These are phyloP conservation scores for Dicrostonyx torquatus DNA, from an alignment of 2,797 vertebrate species.

Conservation along the genomic window DNA sequence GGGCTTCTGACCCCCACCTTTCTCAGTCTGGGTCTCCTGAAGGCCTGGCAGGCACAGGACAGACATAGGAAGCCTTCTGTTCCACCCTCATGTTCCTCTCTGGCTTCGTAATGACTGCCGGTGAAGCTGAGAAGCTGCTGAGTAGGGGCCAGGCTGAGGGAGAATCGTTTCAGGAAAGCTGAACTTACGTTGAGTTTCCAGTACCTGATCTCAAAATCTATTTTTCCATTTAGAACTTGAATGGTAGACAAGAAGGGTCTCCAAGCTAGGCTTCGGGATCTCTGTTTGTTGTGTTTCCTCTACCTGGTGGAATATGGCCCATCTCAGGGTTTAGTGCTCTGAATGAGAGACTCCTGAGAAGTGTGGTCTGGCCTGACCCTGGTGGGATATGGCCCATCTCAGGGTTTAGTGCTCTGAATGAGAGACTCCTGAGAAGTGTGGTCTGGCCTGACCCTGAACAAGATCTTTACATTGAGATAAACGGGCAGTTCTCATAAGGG, in stretches of 20 bases:
- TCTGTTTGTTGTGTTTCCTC: slow-evolving; percentile 38
- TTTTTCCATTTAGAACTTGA: slow-evolving; percentile 75
- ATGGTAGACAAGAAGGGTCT: slow-evolving; percentile 67
- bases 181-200: slow-evolving; percentile 62
- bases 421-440: background rate
- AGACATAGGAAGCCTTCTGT: slow-evolving; percentile 69
- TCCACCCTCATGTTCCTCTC: slow-evolving; percentile 45
- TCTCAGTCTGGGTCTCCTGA: slow-evolving; percentile 74
- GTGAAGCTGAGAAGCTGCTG: slow-evolving; percentile 48
- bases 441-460: background rate
- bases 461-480: background rate
- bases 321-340: background rate
- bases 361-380: background rate
- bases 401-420: background rate
- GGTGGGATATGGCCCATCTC: no score
- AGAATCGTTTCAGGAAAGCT: slow-evolving; percentile 57
- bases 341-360: background rate
- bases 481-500: background rate
- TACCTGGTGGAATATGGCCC: background rate
- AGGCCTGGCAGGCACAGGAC: slow-evolving; percentile 72
- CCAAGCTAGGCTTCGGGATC: slow-evolving; percentile 34
- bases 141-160: background rate
- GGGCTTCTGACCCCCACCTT: slow-evolving; percentile 75
- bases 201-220: slow-evolving; percentile 57
- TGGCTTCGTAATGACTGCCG: background rate